These are phyloP conservation scores for Megaustenia siamemsis DNA, from an alignment of 2,888 invertebrate species.

Conservation along the genomic window DNA sequence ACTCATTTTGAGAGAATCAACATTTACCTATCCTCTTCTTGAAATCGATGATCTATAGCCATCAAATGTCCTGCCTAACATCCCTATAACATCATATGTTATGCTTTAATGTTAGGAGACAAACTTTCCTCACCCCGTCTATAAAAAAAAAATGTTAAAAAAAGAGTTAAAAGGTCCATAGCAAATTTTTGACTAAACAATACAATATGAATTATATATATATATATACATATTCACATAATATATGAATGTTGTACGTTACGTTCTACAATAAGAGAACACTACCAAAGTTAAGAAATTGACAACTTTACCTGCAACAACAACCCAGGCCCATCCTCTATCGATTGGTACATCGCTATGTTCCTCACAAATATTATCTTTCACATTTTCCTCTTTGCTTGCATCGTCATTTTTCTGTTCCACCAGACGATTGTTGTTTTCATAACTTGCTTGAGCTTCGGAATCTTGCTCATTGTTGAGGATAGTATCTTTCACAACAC, in stretches of 20 bases:
- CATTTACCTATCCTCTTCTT: too few species aligned
- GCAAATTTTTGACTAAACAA: neutral
- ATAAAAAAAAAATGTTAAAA: neutral
- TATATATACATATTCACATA: neutral
- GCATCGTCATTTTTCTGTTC: neutral
- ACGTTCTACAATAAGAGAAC: neutral
- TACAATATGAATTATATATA: neutral
- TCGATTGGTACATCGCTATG: conserved; percentile 50
- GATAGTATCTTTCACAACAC: neutral
- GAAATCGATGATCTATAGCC: too few species aligned
- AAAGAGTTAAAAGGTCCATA: neutral
- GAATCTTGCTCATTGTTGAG: neutral
- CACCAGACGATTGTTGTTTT: neutral
- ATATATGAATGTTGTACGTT: neutral
- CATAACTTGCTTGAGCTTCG: neutral
- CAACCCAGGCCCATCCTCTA: conserved; percentile 59
- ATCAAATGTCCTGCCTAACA: too few species aligned
- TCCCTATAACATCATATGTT: too few species aligned
- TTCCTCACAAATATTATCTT: neutral
- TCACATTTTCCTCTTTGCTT: neutral
- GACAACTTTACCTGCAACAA: conserved; percentile 56
- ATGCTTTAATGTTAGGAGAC: too few species aligned
- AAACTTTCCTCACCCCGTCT: neutral
- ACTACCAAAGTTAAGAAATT: neutral
- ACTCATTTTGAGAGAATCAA: too few species aligned